Conservation (phyloP, 2,113 vertebrate species). For the Stomatorhinus ivindoensis region DNA sequence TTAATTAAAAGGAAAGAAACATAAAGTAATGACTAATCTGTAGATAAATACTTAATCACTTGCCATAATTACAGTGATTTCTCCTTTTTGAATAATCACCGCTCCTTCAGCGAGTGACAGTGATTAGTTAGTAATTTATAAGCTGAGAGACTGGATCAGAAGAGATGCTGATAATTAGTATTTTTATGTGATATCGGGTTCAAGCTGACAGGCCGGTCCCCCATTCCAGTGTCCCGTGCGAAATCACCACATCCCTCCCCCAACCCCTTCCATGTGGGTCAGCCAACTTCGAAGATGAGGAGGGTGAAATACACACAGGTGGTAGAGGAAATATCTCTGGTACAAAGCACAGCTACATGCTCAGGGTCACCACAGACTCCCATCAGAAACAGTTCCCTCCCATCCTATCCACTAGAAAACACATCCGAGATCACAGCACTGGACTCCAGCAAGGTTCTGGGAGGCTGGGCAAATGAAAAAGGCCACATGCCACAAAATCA, state of each 20-base stretch:
- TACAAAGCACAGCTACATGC: not conserved
- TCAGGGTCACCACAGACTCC: slow-evolving; percentile 61
- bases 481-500: slow-evolving; percentile 53
- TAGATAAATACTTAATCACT: slow-evolving; percentile 44
- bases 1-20: slow-evolving; percentile 27
- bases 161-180: slow-evolving; percentile 24
- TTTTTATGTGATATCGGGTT: not conserved
- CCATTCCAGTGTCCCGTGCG: not conserved
- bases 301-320: slow-evolving; percentile 64
- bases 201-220: not conserved
- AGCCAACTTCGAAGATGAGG: slow-evolving; percentile 1
- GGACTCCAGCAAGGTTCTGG: slow-evolving; percentile 21
- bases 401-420: slow-evolving; percentile 48
- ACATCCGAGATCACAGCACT: slow-evolving; percentile 44
- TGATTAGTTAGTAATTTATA: slow-evolving; percentile 45
- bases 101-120: not conserved
- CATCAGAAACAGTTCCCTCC: not conserved
- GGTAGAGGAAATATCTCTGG: slow-evolving; percentile 68
- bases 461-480: slow-evolving; percentile 47
- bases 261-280: slow-evolving; percentile 29
- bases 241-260: not conserved
- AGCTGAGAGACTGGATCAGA: slow-evolving; percentile 21
- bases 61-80: slow-evolving; percentile 46
- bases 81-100: slow-evolving; percentile 39
- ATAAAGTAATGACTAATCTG: slow-evolving; percentile 40